Evolutionary conservation across 2,888 invertebrate genomes (phyloP).

Genomic region (Alloscopus bannaensis): DNA sequence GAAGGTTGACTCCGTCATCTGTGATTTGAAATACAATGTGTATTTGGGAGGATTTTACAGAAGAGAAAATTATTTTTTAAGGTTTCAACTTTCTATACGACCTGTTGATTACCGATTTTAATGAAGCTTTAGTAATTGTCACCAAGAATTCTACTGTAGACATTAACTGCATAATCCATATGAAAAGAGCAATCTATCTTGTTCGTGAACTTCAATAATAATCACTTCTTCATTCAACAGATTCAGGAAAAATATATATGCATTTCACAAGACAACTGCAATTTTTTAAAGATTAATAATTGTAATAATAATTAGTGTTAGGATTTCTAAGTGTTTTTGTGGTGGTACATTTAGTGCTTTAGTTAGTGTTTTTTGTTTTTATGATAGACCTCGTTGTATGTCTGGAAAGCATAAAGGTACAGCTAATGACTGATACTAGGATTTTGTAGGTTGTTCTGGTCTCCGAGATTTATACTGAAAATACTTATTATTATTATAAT

Average conservation of each 20-base stretch:
- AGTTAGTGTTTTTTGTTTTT: constrained; percentile 39
- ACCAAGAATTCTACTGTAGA: background rate
- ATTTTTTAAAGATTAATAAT: constrained; percentile 14
- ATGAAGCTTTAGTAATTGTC: constrained; percentile 37
- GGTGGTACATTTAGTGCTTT: background rate
- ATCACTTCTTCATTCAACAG: constrained; percentile 37
- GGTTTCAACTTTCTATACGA: constrained; percentile 51
- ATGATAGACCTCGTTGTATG: constrained; percentile 13
- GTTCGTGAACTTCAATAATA: constrained; percentile 27
- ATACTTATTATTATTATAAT: too few relatives aligned
- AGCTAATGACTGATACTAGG: constrained; percentile 58
- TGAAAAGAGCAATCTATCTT: constrained; percentile 31
- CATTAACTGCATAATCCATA: constrained; percentile 18
- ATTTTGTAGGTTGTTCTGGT: constrained; percentile 60
- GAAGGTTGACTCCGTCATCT: constrained; percentile 55
- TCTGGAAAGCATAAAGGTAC: constrained; percentile 30
- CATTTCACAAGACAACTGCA: constrained; percentile 54
- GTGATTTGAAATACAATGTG: constrained; percentile 50
- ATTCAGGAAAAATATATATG: constrained; percentile 41
- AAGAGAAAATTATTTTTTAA: constrained; percentile 53
- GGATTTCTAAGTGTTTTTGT: constrained; percentile 20
- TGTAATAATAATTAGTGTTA: background rate
- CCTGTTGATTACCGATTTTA: constrained; percentile 48
- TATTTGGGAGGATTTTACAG: constrained; percentile 38
- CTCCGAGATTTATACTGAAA: constrained; percentile 58